phyloP scores from a whole-genome alignment of 2,888 invertebrate species.

The Callyntrura sp. region DNA sequence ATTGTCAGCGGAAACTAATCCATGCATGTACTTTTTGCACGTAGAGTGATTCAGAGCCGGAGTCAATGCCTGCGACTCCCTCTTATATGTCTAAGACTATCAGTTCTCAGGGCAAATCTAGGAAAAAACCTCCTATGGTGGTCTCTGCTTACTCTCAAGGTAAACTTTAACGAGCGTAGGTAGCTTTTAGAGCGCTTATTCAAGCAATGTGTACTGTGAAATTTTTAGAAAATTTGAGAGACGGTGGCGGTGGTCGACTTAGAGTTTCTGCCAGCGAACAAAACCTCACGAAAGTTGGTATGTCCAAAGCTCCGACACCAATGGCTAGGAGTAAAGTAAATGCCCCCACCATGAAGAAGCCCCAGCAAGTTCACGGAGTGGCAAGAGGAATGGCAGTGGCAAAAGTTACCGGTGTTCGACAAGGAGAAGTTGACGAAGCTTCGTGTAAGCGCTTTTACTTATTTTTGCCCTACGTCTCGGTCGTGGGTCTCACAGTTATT shows the following conservation, averaged over 20 bases:
- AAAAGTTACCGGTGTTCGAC: constrained; percentile 83
- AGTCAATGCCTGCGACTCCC: constrained; percentile 82
- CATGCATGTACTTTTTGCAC: constrained; percentile 72
- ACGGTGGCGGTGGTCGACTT: constrained; percentile 80
- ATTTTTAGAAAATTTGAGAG: constrained; percentile 82
- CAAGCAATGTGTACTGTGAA: background rate
- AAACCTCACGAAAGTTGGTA: constrained; percentile 82
- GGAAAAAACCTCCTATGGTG: constrained; percentile 81
- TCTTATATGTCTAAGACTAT: constrained; percentile 83
- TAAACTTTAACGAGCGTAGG: constrained; percentile 35
- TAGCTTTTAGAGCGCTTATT: constrained; percentile 19
- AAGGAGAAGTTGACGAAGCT: constrained; percentile 82
- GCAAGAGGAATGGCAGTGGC: constrained; percentile 81
- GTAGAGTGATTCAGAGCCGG: constrained; percentile 83
- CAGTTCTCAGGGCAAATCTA: constrained; percentile 81
- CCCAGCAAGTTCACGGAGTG: constrained; percentile 83
- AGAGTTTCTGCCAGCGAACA: constrained; percentile 83
- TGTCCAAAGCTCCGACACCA: constrained; percentile 79
- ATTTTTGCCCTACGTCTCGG: background rate
- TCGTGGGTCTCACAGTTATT: background rate
- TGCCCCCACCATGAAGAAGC: constrained; percentile 81
- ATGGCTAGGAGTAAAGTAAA: constrained; percentile 82
- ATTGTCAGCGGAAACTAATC: constrained; percentile 50
- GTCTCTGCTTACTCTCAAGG: constrained; percentile 83
- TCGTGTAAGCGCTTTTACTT: constrained; percentile 72